Evolutionary conservation across 1,140 invertebrate genomes (phyloP).

Genomic region (Zelostemma sp.): DNA sequence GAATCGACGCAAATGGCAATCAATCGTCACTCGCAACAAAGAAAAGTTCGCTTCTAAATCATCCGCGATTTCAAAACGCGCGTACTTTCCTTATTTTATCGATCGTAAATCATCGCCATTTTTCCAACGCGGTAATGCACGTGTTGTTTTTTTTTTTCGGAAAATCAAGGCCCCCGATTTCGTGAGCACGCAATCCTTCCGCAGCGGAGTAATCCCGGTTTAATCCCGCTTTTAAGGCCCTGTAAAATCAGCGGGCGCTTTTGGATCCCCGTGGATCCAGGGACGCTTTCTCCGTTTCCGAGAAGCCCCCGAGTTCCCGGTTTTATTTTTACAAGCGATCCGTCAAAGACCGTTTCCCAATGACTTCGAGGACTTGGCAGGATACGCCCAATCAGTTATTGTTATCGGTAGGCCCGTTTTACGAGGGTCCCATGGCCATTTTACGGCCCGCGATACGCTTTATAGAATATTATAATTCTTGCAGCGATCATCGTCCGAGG

Average conservation of each 20-base stretch:
- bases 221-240: conserved; percentile 37
- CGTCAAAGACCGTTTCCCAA: conserved; percentile 54
- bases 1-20: conserved; percentile 10
- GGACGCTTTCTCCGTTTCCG: conserved; percentile 48
- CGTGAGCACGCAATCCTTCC: conserved; percentile 17
- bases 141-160: neutral
- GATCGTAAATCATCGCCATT: neutral
- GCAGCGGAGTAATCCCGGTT: conserved; percentile 36
- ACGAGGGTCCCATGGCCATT: conserved; percentile 33
- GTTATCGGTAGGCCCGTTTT: conserved; percentile 31
- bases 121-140: too few relatives aligned
- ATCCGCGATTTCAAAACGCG: conserved; percentile 2
- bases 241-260: conserved; percentile 40
- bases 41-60: conserved; percentile 9
- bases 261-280: conserved; percentile 9
- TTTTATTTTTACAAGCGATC: conserved; percentile 55
- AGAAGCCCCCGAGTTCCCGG: conserved; percentile 32
- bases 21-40: conserved; percentile 11
- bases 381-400: conserved; percentile 49
- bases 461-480: conserved; percentile 1
- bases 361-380: conserved; percentile 26
- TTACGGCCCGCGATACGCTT: conserved; percentile 24
- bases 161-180: too few relatives aligned
- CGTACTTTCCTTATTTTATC: neutral
- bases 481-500: neutral